Conservation (phyloP, 2,113 vertebrate genomes). For the Labrus mixtus region DNA sequence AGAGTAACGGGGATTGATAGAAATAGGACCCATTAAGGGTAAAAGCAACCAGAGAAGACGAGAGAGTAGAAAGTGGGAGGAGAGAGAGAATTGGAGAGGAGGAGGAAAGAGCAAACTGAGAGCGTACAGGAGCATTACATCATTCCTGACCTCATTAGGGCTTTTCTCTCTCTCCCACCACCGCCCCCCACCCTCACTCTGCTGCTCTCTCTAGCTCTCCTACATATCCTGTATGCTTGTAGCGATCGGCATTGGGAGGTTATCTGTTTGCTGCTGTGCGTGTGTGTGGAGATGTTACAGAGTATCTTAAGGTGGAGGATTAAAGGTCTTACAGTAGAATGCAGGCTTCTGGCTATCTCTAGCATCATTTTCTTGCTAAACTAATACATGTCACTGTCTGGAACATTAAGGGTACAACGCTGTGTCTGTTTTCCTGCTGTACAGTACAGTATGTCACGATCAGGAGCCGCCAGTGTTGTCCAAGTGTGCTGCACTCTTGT, state of each 20-base stretch:
- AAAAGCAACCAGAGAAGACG: slow-evolving; percentile 67
- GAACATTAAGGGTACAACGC: slow-evolving; percentile 10
- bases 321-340: background rate
- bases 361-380: slow-evolving; percentile 6
- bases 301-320: background rate
- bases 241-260: slow-evolving; percentile 10
- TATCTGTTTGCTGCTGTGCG: background rate
- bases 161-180: slow-evolving; percentile 72
- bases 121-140: slow-evolving; percentile 81
- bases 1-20: slow-evolving; percentile 63
- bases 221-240: slow-evolving; percentile 49
- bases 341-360: slow-evolving; percentile 1
- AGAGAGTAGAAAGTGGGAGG: slow-evolving; percentile 74
- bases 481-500: slow-evolving; percentile 68
- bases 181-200: slow-evolving; percentile 34
- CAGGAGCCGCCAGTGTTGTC: slow-evolving; percentile 33
- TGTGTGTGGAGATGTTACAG: background rate
- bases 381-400: slow-evolving; percentile 18
- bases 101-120: slow-evolving; percentile 74
- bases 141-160: slow-evolving; percentile 86
- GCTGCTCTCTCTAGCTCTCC: slow-evolving; percentile 54
- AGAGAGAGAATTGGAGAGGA: slow-evolving; percentile 67
- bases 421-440: slow-evolving; percentile 50
- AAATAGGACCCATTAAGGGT: slow-evolving; percentile 73
- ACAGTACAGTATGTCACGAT: slow-evolving; percentile 53